These are phyloP conservation scores for Monodelphis domestica DNA, from an alignment of 2,797 vertebrate genomes.

Conservation along the genomic window DNA sequence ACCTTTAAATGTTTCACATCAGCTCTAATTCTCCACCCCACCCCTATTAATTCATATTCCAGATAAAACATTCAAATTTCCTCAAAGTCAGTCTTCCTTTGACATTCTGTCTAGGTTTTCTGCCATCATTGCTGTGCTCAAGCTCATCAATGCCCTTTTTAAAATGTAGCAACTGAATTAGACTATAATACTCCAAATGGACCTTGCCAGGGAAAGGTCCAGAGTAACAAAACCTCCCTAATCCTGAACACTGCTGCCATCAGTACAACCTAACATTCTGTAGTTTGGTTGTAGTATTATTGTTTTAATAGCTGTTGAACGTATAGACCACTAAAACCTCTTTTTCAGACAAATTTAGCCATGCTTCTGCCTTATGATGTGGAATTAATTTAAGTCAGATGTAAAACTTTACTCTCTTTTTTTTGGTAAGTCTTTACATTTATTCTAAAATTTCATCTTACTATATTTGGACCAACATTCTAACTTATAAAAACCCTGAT, in stretches of 20 bases:
- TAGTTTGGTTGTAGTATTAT: not conserved
- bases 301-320: not conserved
- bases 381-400: not conserved
- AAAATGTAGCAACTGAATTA: not conserved
- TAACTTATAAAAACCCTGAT: not conserved
- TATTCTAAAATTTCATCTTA: not conserved
- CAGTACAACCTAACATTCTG: not conserved
- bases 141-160: not conserved
- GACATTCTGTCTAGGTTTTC: not conserved
- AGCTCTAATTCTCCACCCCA: not conserved
- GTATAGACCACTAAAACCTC: not conserved
- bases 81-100: not conserved
- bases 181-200: not conserved
- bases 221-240: not conserved
- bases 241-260: not conserved
- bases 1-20: not conserved
- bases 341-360: not conserved
- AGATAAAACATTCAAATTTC: not conserved
- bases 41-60: not conserved
- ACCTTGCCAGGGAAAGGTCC: not conserved
- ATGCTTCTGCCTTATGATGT: not conserved
- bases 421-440: not conserved
- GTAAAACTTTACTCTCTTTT: not conserved
- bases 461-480: not conserved
- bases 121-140: not conserved